phyloP scores from a whole-genome alignment of 2,113 vertebrate genomes.

The Rallus limicola region DNA sequence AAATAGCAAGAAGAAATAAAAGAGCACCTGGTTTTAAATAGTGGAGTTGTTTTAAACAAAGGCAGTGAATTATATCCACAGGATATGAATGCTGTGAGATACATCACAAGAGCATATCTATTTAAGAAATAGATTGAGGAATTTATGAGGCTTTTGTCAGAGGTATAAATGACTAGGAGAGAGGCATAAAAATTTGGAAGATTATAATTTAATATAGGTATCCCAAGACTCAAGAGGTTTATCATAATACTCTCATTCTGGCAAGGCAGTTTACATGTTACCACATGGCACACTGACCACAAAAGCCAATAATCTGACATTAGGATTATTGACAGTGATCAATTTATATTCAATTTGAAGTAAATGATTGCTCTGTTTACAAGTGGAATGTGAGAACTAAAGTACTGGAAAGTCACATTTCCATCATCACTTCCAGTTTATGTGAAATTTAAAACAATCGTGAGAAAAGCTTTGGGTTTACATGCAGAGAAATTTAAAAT shows the following conservation, averaged over 20 bases:
- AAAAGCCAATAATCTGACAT: background rate
- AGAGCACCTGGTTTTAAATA: background rate
- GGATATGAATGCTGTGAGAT: background rate
- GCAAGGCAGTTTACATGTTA: background rate
- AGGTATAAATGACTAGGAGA: background rate
- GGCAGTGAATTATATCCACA: background rate
- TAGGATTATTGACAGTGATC: background rate
- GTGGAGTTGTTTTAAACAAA: background rate
- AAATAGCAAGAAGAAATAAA: background rate
- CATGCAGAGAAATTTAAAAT: background rate
- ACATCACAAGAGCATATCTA: background rate
- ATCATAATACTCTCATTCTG: conserved; percentile 35
- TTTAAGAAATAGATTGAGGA: background rate
- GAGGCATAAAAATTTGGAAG: conserved; percentile 26
- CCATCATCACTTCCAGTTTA: background rate
- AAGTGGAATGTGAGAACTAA: background rate
- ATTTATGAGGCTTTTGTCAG: background rate
- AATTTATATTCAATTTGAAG: background rate
- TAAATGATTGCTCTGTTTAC: background rate
- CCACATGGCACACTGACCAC: background rate
- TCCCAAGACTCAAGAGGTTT: conserved; percentile 12
- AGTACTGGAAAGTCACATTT: background rate
- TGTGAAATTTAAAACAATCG: background rate
- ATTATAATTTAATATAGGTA: background rate
- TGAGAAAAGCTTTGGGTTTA: background rate